Conservation (phyloP, 2,888 invertebrate species). For the Arctia plantaginis region DNA sequence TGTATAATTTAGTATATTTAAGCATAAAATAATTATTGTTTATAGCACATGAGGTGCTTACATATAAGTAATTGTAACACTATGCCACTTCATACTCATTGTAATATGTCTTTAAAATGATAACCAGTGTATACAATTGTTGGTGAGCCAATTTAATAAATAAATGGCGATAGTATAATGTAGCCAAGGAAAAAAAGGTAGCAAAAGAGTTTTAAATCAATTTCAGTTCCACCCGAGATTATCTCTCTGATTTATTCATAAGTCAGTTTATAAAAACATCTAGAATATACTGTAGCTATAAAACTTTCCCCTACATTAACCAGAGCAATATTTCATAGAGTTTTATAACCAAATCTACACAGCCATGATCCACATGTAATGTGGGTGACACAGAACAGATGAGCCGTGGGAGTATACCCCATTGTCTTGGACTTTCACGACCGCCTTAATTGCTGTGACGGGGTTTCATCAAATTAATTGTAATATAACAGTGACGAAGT, state of each 20-base stretch:
- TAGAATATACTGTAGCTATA: background rate
- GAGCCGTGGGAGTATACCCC: slow-evolving; percentile 73
- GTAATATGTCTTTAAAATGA: too few relatives aligned
- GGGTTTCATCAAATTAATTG: slow-evolving; percentile 80
- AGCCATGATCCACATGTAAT: slow-evolving; percentile 75
- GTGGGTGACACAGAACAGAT: slow-evolving; percentile 73
- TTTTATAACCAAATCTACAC: slow-evolving; percentile 42
- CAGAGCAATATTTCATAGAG: slow-evolving; percentile 13
- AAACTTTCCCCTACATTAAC: slow-evolving; percentile 8
- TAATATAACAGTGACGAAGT: slow-evolving; percentile 61
- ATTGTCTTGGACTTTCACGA: slow-evolving; percentile 82
- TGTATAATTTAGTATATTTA: too few relatives aligned
- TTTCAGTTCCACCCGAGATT: too few relatives aligned
- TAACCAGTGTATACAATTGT: too few relatives aligned
- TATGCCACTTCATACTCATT: too few relatives aligned
- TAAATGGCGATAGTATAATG: too few relatives aligned
- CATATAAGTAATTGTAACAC: too few relatives aligned
- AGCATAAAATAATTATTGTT: too few relatives aligned
- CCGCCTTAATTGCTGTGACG: slow-evolving; percentile 80
- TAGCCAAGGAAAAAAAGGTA: too few relatives aligned
- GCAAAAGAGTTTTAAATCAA: too few relatives aligned
- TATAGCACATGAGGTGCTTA: too few relatives aligned
- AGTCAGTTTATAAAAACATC: background rate
- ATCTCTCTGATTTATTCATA: background rate
- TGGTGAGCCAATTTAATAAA: too few relatives aligned